Evolutionary conservation across 2,888 invertebrate species (phyloP), one percentile per base, ranked within the genome.

Genomic region (Buathra laborator): DNA sequence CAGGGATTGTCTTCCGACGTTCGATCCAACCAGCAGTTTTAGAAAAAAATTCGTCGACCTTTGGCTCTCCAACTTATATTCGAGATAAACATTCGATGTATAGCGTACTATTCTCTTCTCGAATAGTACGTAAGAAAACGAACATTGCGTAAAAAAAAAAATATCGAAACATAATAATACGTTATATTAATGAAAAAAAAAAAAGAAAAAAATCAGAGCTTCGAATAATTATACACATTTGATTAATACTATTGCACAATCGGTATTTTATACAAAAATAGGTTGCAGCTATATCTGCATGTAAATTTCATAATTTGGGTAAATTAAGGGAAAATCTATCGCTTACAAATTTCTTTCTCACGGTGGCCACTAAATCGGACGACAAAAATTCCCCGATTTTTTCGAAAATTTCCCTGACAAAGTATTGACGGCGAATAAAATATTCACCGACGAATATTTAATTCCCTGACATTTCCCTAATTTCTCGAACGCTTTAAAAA

Each of bases 241-340:
- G 16, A 75, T 75, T 32, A 64, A 12, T 48, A 29, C 62, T 75
- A 64, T 75, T 75, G 74, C 74, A 75, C 74, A 32, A n/a, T 62
- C 16, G 74, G 10, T 46, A 6, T 75, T 32, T 62, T 48, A 75
- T 75, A 75, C 32, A 75, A 75, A 75, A 75, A 75, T 75, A 75
- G 62, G 32, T 62, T 62, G 62, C 14, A 62, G 14, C 62, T 62
- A 62, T 32, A 62, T 32, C 32, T 4, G 7, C 7, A 32, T 62
- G 14, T 2, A 14, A 32, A 32, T 62, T 62, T 32, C 62, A 12
- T 10, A 24, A 24, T 62, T 62, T 32, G 6, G 14, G 2, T 14
- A 32, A 24, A 56, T 19, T 10, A 56, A 56, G 10, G 14, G 14
- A 14, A 29, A 29, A 29, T 32, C 2, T 24, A 24, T 3, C 24